phyloP scores from a whole-genome alignment of 2,113 vertebrate species.

The Myiozetetes cayanensis region DNA sequence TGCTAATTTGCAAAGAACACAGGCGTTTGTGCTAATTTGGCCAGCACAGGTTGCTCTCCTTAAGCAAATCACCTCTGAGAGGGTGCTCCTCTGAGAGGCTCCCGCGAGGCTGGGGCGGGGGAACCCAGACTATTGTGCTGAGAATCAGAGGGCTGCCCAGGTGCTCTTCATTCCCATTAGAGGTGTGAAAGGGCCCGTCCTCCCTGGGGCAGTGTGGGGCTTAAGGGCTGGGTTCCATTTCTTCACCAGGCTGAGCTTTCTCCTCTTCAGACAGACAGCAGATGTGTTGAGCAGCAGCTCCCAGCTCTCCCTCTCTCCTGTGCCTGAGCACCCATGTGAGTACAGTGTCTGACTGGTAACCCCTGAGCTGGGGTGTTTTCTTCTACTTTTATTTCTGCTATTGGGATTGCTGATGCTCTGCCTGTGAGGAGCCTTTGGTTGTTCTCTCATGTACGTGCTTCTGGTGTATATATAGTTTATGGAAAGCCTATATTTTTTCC shows the following conservation, averaged over 20 bases:
- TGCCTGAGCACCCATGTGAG: fast-evolving
- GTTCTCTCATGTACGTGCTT: fast-evolving
- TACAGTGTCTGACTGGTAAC: fast-evolving
- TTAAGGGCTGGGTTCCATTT: fast-evolving
- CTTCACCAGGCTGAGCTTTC: fast-evolving
- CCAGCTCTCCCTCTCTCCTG: fast-evolving
- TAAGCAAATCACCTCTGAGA: neutral
- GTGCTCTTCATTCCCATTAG: neutral
- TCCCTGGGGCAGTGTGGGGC: fast-evolving
- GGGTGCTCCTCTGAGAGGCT: neutral
- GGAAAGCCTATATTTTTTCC: neutral
- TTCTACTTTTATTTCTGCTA: neutral
- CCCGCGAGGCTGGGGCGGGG: no score
- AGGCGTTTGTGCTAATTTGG: neutral
- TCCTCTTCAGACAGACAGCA: fast-evolving
- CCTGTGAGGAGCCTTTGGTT: neutral
- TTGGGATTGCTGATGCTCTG: neutral
- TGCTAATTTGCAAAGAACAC: neutral
- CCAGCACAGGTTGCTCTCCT: neutral
- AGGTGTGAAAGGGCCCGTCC: fast-evolving
- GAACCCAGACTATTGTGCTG: fast-evolving
- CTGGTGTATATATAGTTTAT: neutral
- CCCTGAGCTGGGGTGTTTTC: neutral
- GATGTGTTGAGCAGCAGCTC: fast-evolving
- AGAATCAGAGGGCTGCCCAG: neutral